These are phyloP conservation scores for Achatina immaculata DNA, from an alignment of 1,140 invertebrate species.

Conservation along the genomic window DNA sequence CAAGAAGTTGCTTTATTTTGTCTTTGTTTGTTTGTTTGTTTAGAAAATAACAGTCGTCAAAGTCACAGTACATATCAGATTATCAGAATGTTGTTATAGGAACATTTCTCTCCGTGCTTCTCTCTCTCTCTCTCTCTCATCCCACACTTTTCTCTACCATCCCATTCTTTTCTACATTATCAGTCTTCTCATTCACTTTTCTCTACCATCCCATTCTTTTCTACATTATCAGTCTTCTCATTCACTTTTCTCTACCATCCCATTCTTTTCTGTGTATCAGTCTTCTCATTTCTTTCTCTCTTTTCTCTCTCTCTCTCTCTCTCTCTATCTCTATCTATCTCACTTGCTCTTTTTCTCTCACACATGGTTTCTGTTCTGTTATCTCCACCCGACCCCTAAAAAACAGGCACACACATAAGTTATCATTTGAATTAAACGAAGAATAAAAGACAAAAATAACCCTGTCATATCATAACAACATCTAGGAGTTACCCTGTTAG, in stretches of 20 bases:
- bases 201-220: background rate
- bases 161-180: background rate
- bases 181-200: constrained; percentile 12
- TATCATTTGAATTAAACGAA: no score
- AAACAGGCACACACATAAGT: no score
- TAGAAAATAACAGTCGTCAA: no score
- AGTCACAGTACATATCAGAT: no score
- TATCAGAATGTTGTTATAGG: no score
- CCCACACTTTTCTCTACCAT: constrained; percentile 3
- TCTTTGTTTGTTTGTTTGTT: no score
- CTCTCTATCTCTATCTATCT: background rate
- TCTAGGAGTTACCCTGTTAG: no score
- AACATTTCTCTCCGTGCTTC: background rate
- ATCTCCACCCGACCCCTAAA: no score
- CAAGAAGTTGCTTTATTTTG: no score
- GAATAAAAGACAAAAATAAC: no score
- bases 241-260: constrained; percentile 28
- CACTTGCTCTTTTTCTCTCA: background rate
- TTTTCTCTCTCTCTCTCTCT: background rate
- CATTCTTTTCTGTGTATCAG: background rate
- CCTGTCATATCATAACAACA: no score
- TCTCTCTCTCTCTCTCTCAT: constrained; percentile 22
- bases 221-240: background rate
- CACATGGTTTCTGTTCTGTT: background rate
- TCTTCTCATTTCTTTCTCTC: background rate